Base-by-base conservation (phyloP, 1,140 invertebrate genomes). In the Spodoptera litura region DNA sequence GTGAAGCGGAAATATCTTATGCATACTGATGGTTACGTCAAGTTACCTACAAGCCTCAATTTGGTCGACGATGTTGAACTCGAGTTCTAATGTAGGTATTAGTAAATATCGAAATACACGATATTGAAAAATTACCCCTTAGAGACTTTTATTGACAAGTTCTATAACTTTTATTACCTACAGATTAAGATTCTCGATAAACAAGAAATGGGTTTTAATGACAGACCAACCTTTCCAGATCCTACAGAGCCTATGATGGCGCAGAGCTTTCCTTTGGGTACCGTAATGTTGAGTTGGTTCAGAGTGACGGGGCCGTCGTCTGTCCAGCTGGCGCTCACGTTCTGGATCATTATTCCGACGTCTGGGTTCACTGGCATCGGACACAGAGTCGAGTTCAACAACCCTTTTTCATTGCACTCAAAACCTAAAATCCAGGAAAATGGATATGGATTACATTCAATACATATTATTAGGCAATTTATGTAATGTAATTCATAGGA, bases 191-290 rank as follows among this genome's bases (percentile, higher is more conserved):
- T 56, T 56, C 8, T 55, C 11, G 1, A 59, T 27, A 59, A 59
- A 27, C 1, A 27, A 59, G 3, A 38, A 6, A 2, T 61, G 13
- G 6, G 8, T 61, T 13, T 13, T 49, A 1, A 25, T 31, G 13
- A 38, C 11, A 64, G 35, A 76, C n/a, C 44, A 86, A 96, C 96
- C 94, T 98, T 98, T 51, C 97, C 97, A 2, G 97, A 96, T 4
- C 97, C 97, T 12, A 98, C 97, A 4, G 96, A 95, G 3, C 98
- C 98, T 58, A 98, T 97, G 8, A 98, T 95, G 0, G 97, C 96
- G 72, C 97, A 96, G 0, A 98, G 90, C 84, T 97, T 95, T 6
- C 97, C 97, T 56, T 96, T 94, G n/a, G 96, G 94, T 2, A 98
- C 94, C 3, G 94, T 90, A 12, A 97, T 88, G 70, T 95, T 96